Evolutionary conservation across 92 coral and sea anemone genomes (phyloP).

Genomic region (Metridium senile): DNA sequence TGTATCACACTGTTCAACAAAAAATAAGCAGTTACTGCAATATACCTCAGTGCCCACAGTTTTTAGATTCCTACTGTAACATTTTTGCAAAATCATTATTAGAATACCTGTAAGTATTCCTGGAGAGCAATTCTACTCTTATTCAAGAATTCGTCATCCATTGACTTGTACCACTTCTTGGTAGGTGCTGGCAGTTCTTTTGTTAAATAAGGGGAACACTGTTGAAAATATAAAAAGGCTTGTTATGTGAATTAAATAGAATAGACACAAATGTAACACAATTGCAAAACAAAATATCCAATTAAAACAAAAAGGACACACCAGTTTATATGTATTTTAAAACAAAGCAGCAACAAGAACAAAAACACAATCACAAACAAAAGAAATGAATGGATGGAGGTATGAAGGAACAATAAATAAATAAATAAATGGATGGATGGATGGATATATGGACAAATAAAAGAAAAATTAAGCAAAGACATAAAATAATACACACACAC

Average conservation of each 20-base stretch:
- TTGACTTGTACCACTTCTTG: constrained; percentile 94
- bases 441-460: too few relatives aligned
- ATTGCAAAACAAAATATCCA: background rate
- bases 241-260: background rate
- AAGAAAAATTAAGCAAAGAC: too few relatives aligned
- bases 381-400: too few relatives aligned
- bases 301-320: background rate
- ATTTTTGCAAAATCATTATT: background rate
- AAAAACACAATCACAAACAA: too few relatives aligned
- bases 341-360: too few relatives aligned
- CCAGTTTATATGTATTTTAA: too few relatives aligned
- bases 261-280: background rate
- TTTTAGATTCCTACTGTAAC: too few relatives aligned
- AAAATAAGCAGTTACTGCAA: too few relatives aligned
- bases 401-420: background rate
- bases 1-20: too few relatives aligned
- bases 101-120: constrained; percentile 85
- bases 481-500: too few relatives aligned
- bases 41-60: too few relatives aligned
- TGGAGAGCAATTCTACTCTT: constrained; percentile 77
- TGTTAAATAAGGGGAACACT: constrained; percentile 87
- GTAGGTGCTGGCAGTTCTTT: constrained; percentile 92
- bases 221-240: background rate
- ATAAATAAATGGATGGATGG: background rate
- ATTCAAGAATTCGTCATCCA: constrained; percentile 86